A percentile compares a stretch with the other conserved stretches of the same genome.
Conservation (phyloP, 2,888 invertebrate genomes). For the Epinotia ramella region DNA sequence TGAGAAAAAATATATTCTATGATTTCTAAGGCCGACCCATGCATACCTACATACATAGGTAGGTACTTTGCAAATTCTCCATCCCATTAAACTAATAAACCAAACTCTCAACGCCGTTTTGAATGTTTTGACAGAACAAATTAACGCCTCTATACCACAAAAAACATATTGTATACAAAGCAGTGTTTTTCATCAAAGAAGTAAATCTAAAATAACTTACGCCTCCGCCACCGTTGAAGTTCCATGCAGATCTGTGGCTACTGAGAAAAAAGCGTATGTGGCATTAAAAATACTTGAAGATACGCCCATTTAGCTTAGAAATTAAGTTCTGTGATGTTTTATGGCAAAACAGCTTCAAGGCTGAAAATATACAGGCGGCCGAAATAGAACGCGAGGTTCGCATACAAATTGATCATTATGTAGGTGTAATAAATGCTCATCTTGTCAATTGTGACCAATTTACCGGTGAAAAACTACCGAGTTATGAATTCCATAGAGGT, state of each 20-base stretch:
- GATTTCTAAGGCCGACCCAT: too few species aligned
- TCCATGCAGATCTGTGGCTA: not conserved
- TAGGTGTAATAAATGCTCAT: conserved; percentile 18
- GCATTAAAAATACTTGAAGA: not conserved
- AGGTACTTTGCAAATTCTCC: not conserved
- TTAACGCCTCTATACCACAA: conserved; percentile 11
- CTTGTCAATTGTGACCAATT: conserved; percentile 24
- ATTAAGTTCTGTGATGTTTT: conserved; percentile 48
- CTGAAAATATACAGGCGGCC: conserved; percentile 51
- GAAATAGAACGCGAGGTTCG: conserved; percentile 55
- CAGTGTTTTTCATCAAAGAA: conserved; percentile 25
- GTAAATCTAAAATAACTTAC: conserved; percentile 37
- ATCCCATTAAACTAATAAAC: not conserved
- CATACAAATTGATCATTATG: conserved; percentile 51
- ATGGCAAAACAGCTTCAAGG: conserved; percentile 62
- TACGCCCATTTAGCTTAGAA: conserved; percentile 4
- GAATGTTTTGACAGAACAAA: conserved; percentile 12
- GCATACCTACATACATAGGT: too few species aligned
- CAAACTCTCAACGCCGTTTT: conserved; percentile 9
- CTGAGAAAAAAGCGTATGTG: not conserved
- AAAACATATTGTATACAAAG: conserved; percentile 8
- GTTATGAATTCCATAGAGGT: not conserved
- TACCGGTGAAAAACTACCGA: not conserved
- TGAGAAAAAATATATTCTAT: not conserved
- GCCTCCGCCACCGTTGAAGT: conserved; percentile 15